Percentiles rank a stretch among this genome's conserved stretches.
These are phyloP conservation scores for Drosophila siamana DNA, from an alignment of 2,888 invertebrate species.

Conservation along the genomic window DNA sequence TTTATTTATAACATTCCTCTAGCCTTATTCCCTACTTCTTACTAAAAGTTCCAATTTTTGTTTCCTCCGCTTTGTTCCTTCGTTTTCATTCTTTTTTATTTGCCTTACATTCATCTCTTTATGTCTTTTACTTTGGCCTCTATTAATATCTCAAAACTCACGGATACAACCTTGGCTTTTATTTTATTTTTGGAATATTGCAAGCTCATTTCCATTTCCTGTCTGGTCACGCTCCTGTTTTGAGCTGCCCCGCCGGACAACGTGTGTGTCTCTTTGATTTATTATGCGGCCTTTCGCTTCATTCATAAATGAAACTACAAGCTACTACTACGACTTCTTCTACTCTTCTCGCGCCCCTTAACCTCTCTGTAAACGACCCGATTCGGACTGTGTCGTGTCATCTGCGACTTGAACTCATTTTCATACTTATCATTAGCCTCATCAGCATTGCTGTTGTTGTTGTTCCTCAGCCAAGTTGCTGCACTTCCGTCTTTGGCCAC, in stretches of 20 bases:
- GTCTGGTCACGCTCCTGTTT: conserved; percentile 63
- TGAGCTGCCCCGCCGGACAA: conserved; percentile 24
- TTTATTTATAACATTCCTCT: too few species aligned
- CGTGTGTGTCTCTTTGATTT: conserved; percentile 68
- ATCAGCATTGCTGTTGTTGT: conserved; percentile 44
- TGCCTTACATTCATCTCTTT: background rate
- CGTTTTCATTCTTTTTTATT: too few species aligned
- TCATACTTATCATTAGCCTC: conserved; percentile 80
- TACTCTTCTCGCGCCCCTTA: background rate
- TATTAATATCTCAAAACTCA: background rate
- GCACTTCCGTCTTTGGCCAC: conserved; percentile 46
- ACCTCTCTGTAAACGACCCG: background rate
- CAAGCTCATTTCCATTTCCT: conserved; percentile 76
- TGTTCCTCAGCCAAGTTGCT: conserved; percentile 25
- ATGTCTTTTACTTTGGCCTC: background rate
- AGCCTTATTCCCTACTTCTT: too few species aligned
- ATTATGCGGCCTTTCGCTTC: conserved; percentile 61
- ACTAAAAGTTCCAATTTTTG: too few species aligned
- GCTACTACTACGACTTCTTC: background rate
- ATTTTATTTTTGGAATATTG: conserved; percentile 27
- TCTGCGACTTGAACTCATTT: conserved; percentile 75
- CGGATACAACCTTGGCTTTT: background rate
- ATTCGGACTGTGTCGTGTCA: conserved; percentile 68
- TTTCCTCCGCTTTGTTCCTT: background rate
- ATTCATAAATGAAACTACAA: conserved; percentile 75